Base-by-base conservation (phyloP, 2,888 invertebrate species). In the Zootermopsis nevadensis region DNA sequence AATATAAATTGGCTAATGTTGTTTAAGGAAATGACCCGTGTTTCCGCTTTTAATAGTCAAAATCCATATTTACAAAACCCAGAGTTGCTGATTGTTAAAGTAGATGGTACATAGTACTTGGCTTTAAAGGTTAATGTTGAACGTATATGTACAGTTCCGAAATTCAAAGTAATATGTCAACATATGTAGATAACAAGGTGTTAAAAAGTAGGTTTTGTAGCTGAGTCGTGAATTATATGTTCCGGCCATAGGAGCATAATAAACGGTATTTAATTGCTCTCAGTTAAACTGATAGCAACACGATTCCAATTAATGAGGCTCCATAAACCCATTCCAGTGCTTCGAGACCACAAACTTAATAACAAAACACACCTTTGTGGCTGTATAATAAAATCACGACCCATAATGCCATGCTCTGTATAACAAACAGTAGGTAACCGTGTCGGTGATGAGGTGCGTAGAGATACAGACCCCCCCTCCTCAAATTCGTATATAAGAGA, bases 371-470 rank as follows among this genome's bases (percentile, higher is more conserved):
- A 53, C 8, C 1, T 60, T n/a, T n/a, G 1, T n/a, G n/a, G 69
- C 33, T 69, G 22, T 33, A 33, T 69, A 69, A 4, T 69, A 69
- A 69, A 69, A 31, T 69, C 27, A 69, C 69, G 69, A 69, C 69
- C 69, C 69, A 69, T 69, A 69, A 33, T 38, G 22, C 74, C 38
- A 74, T 42, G 74, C 74, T 74, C 74, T 74, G 74, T 3, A 74
- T 74, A 38, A 35, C 74, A 74, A 35, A 33, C 31, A 7, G 24
- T 19, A 74, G 33, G 31, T 42, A 35, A 74, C 33, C 74, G 74
- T 69, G 27, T 33, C 69, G 33, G 69, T 19, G 33, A 19, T 15
- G 19, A 69, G 33, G 33, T 69, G 33, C 19, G 22, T 74, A 12
- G 12, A 33, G 38, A 27, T 15, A 15, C 48, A 3, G 8, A 2